Conservation (phyloP, 2,797 vertebrate species). For the Picus viridis region DNA sequence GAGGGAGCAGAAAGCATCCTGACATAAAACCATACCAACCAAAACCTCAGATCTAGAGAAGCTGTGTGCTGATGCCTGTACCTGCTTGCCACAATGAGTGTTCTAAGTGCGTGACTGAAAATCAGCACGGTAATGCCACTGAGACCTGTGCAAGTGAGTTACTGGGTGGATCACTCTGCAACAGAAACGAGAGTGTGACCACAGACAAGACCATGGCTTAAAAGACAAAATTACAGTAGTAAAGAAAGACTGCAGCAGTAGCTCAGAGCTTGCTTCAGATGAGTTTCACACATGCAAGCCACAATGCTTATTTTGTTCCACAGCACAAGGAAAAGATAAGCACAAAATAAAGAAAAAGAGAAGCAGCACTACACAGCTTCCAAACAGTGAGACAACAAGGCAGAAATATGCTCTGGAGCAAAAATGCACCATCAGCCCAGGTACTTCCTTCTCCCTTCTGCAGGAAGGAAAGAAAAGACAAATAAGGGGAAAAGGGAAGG, state of each 20-base stretch:
- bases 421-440: neutral
- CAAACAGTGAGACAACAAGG: neutral
- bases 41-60: neutral
- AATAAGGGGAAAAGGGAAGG: rapidly evolving
- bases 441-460: neutral
- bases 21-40: neutral
- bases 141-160: neutral
- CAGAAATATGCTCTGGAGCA: neutral
- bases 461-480: neutral
- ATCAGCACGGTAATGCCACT: neutral
- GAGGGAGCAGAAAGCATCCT: neutral
- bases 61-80: neutral
- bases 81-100: neutral
- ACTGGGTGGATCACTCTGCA: neutral
- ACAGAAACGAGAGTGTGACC: neutral
- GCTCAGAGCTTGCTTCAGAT: neutral
- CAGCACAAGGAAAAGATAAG: neutral
- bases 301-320: neutral
- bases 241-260: neutral
- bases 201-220: neutral
- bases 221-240: neutral
- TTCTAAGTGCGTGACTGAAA: neutral
- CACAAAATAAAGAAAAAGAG: neutral
- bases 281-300: neutral
- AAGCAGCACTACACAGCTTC: neutral